Percentiles rank a stretch among this genome's conserved stretches.
phyloP scores from a whole-genome alignment of 1,140 invertebrate species.

The Drosophila sucinea region DNA sequence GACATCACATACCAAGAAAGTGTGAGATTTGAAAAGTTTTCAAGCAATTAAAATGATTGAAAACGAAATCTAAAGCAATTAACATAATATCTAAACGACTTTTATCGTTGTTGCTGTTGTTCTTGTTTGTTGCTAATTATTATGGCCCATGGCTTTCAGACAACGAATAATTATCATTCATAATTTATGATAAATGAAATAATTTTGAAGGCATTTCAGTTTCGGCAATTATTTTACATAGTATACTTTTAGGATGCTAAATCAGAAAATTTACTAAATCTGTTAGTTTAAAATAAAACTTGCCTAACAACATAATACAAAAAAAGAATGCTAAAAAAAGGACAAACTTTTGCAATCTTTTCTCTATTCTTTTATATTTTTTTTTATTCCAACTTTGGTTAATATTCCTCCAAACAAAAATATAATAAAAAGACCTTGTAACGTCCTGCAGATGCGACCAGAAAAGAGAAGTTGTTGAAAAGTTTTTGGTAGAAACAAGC shows the following conservation, averaged over 20 bases:
- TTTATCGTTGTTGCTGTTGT: conserved; percentile 13
- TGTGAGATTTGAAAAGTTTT: conserved; percentile 33
- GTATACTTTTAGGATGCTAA: not conserved
- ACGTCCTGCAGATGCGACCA: conserved; percentile 45
- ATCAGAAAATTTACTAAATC: conserved; percentile 2
- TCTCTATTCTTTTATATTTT: not conserved
- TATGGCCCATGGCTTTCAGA: conserved; percentile 24
- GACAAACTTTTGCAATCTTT: conserved; percentile 13
- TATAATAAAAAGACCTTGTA: not conserved
- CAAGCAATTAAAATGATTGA: conserved; percentile 67
- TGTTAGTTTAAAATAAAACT: not conserved
- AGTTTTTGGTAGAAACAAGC: conserved; percentile 12
- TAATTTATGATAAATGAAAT: conserved; percentile 2
- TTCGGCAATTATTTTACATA: not conserved
- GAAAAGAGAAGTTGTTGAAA: conserved; percentile 20
- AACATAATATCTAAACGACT: conserved; percentile 36
- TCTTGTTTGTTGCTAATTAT: conserved; percentile 24
- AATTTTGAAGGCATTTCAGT: not conserved
- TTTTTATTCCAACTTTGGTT: conserved; percentile 42
- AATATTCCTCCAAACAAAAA: conserved; percentile 17
- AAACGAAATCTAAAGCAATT: conserved; percentile 56
- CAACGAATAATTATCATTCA: conserved; percentile 9
- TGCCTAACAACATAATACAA: conserved; percentile 3
- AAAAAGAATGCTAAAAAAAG: not conserved
- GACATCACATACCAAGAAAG: not conserved